A percentile compares a stretch with the other conserved stretches of the same genome.
Evolutionary conservation across 1,140 invertebrate species (phyloP).

Genomic region (Sarcophaga peregrina): DNA sequence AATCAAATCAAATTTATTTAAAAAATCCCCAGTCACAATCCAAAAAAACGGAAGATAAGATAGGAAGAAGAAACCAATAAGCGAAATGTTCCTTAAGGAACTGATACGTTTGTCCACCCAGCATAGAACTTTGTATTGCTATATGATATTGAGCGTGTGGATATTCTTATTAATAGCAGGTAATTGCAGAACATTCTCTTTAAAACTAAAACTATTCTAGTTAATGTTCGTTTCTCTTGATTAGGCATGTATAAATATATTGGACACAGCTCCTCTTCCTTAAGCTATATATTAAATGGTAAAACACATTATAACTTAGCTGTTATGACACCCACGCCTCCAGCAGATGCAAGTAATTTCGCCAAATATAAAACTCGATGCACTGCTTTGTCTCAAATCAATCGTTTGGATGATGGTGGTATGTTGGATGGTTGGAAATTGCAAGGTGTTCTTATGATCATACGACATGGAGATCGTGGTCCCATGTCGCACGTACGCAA

Average conservation of each 20-base stretch:
- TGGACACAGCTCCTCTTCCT: slow-evolving; percentile 55
- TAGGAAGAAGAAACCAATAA: not conserved
- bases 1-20: not conserved
- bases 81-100: slow-evolving; percentile 67
- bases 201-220: not conserved
- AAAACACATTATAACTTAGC: slow-evolving; percentile 51
- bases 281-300: slow-evolving; percentile 47
- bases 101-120: slow-evolving; percentile 77
- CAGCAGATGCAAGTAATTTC: slow-evolving; percentile 46
- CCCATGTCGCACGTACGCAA: slow-evolving; percentile 83
- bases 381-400: slow-evolving; percentile 75
- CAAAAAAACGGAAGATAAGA: not conserved
- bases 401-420: slow-evolving; percentile 76
- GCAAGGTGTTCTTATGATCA: slow-evolving; percentile 81
- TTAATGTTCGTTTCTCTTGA: slow-evolving; percentile 26
- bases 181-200: slow-evolving; percentile 48
- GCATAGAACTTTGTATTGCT: slow-evolving; percentile 81
- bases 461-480: slow-evolving; percentile 89
- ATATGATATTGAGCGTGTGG: slow-evolving; percentile 81
- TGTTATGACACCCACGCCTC: slow-evolving; percentile 15
- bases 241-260: slow-evolving; percentile 82
- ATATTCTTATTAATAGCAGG: slow-evolving; percentile 81
- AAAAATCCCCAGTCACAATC: slow-evolving; percentile 31
- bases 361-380: slow-evolving; percentile 68
- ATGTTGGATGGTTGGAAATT: slow-evolving; percentile 73